These are phyloP conservation scores for Trogon surrucura DNA, from an alignment of 2,113 vertebrate genomes.

Conservation along the genomic window DNA sequence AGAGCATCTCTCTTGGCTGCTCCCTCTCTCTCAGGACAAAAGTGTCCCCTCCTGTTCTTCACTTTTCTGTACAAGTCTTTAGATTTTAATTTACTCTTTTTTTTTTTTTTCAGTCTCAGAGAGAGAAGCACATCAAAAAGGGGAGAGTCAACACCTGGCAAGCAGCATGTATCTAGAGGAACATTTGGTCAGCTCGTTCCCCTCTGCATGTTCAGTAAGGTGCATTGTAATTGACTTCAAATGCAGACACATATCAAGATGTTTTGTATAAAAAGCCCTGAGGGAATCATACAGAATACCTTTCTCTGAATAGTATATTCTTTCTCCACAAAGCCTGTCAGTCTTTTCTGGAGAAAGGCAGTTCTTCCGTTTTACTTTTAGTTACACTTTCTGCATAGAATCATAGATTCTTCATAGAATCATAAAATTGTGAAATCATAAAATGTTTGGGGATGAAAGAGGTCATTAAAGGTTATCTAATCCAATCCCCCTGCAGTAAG, in stretches of 20 bases:
- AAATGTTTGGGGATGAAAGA: too few relatives aligned
- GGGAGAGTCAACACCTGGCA: constrained; percentile 20
- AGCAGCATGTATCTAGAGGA: constrained; percentile 11
- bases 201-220: not conserved
- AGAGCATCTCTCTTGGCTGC: not conserved
- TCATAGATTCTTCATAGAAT: too few relatives aligned
- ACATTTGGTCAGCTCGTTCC: constrained; percentile 4
- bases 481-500: too few relatives aligned
- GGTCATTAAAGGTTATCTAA: too few relatives aligned
- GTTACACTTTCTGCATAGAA: not conserved
- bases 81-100: not conserved
- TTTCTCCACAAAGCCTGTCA: constrained; percentile 60
- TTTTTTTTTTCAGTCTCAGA: not conserved
- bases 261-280: constrained; percentile 51
- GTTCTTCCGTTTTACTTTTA: constrained; percentile 56
- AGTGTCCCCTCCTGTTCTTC: not conserved
- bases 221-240: constrained; percentile 57
- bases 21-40: not conserved
- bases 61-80: not conserved
- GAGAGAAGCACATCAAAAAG: not conserved
- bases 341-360: constrained; percentile 67
- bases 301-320: constrained; percentile 68
- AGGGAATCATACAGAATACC: constrained; percentile 40
- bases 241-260: constrained; percentile 49
- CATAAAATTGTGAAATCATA: too few relatives aligned